A percentile compares a stretch with the other conserved stretches of the same genome.
Evolutionary conservation across 2,888 invertebrate species (phyloP).

Genomic region (Acholoe squamosa): DNA sequence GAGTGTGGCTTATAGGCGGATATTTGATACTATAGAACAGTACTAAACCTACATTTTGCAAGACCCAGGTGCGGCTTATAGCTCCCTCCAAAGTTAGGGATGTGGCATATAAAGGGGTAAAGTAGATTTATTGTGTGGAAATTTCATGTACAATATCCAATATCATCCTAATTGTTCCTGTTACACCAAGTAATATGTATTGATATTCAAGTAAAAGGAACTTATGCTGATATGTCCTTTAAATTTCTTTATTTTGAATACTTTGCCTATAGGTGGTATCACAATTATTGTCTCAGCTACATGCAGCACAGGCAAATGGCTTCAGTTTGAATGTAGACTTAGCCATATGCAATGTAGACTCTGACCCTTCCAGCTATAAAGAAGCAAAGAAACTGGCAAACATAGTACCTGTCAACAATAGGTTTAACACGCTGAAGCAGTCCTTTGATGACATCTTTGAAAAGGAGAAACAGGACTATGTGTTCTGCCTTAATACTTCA

Average conservation of each 20-base stretch:
- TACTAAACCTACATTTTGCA: too few species aligned
- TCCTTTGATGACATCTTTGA: conserved; percentile 71
- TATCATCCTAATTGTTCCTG: neutral
- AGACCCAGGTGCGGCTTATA: too few species aligned
- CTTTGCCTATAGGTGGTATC: conserved; percentile 68
- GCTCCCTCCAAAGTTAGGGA: too few species aligned
- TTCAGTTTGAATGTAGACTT: conserved; percentile 69
- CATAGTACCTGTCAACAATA: conserved; percentile 71
- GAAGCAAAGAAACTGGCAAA: conserved; percentile 72
- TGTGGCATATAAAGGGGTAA: too few species aligned
- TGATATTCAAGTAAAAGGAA: conserved; percentile 6
- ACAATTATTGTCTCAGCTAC: conserved; percentile 70
- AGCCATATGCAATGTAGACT: conserved; percentile 78
- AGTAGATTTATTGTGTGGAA: too few species aligned
- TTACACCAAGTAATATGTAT: neutral
- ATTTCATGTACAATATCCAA: too few species aligned
- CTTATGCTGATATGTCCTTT: neutral
- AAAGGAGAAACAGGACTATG: conserved; percentile 81
- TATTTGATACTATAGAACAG: too few species aligned
- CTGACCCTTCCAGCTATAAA: conserved; percentile 71
- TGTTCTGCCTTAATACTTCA: conserved; percentile 77
- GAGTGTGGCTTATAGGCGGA: too few species aligned
- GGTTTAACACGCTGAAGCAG: conserved; percentile 70
- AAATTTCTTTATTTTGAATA: too few species aligned
- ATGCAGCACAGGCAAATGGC: conserved; percentile 66